These are phyloP conservation scores for Pachyramphus minor DNA, from an alignment of 2,113 vertebrate genomes.

Conservation along the genomic window DNA sequence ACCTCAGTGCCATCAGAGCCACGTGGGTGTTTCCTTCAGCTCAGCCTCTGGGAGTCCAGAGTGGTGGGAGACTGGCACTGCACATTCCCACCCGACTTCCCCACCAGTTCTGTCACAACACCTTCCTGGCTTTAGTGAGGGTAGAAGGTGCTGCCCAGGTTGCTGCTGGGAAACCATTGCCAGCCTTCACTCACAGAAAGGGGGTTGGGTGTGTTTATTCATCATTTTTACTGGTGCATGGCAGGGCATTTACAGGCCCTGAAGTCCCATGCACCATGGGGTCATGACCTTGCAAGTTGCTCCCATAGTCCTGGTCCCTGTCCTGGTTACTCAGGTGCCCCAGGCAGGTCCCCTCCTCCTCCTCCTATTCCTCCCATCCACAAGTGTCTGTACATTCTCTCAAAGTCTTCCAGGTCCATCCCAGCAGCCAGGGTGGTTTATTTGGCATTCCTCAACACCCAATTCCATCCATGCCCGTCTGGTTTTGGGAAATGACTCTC, in stretches of 20 bases:
- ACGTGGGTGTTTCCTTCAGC: slow-evolving; percentile 64
- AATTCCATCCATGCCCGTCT: neutral
- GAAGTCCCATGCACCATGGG: too few relatives aligned
- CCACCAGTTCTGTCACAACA: neutral
- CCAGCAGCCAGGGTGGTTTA: neutral
- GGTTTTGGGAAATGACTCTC: neutral
- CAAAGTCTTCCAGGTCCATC: neutral
- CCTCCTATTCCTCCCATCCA: neutral
- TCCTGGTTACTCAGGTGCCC: neutral
- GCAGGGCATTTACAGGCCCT: neutral
- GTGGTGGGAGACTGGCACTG: neutral
- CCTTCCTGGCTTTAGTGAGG: neutral
- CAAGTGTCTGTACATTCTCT: neutral
- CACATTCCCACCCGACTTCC: neutral
- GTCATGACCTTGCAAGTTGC: neutral
- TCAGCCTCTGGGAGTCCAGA: neutral
- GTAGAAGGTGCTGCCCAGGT: neutral
- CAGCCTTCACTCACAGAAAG: neutral
- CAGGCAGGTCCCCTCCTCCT: neutral
- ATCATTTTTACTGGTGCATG: neutral
- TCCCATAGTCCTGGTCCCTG: neutral
- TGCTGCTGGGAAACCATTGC: neutral
- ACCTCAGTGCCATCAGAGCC: slow-evolving; percentile 75
- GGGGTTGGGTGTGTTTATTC: neutral
- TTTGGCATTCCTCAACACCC: neutral